Evolutionary conservation across 2,888 invertebrate genomes (phyloP), one percentile per base, ranked within the genome.

Genomic region (Emmelina monodactyla): DNA sequence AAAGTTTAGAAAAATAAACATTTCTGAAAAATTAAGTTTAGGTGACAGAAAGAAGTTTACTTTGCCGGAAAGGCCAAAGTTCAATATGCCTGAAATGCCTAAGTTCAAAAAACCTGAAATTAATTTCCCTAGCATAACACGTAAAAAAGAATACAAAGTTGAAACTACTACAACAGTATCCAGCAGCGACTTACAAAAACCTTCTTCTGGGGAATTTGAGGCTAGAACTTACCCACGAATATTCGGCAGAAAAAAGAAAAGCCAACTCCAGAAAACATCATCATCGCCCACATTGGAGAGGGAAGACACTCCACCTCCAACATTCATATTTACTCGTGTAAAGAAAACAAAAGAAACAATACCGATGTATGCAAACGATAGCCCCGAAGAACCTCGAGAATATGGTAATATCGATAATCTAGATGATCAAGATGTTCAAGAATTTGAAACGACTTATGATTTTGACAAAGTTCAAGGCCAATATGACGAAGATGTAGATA

Each of bases 161-260:
- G 61, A 63, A 31, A 57, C 51, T 7, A 73, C 78, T 42, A 64
- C 46, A 52, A 75, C 46, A 46, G 79, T 58, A 57, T 76, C 66
- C 11, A 62, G 57, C 38, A 53, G 50, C 33, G 78, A 62, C 51
- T 57, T 60, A 52, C 61, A 64, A 47, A 76, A 81, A 37, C 71
- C 76, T 22, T 76, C 82, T 35, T 83, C 83, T 29, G 88, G 91
- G 53, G 85, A 86, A 33, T 85, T 86, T 55, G 89, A 89, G 62
- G 86, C 89, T 43, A 85, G 86, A 47, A 92, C 92, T 0, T 91
- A 89, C 57, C 92, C 92, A 0, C 83, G 91, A 47, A 82, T 92
- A 44, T 86, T 88, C 50, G 64, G 61, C 38, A 69, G 67, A 47
- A 79, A 79, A 49, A 81, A 82, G 51, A 75, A 75, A 46, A 40